Evolutionary conservation across 2,797 vertebrate species (phyloP).

Genomic region (Acipenser oxyrinchus): DNA sequence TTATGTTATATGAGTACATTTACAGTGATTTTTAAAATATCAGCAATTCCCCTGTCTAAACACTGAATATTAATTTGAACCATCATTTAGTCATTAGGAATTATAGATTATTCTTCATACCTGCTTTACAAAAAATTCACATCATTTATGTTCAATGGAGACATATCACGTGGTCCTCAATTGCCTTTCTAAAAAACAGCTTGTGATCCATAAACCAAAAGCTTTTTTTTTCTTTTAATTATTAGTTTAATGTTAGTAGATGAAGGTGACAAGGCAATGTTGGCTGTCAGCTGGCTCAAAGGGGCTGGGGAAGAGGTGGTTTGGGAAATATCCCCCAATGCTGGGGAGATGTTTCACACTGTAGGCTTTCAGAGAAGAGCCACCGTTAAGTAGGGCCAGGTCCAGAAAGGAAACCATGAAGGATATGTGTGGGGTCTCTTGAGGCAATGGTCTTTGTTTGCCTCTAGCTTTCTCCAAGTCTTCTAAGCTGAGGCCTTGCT

Average conservation of each 20-base stretch:
- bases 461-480: background rate
- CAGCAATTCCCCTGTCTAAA: too few species aligned
- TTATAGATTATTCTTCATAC: too few species aligned
- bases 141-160: too few species aligned
- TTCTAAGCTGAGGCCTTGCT: background rate
- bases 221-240: too few species aligned
- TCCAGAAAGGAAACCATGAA: slow-evolving; percentile 11
- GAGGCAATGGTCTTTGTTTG: background rate
- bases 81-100: too few species aligned
- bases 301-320: slow-evolving; percentile 4
- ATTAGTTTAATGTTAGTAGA: background rate
- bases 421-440: background rate
- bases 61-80: too few species aligned
- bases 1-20: too few species aligned
- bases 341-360: slow-evolving; percentile 7
- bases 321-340: slow-evolving; percentile 11
- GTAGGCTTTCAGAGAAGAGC: slow-evolving; percentile 13
- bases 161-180: too few species aligned
- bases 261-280: slow-evolving; percentile 10
- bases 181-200: too few species aligned
- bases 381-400: slow-evolving; percentile 11
- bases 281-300: background rate
- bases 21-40: too few species aligned
- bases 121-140: too few species aligned
- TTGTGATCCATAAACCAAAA: too few species aligned